Evolutionary conservation across 2,888 invertebrate species (phyloP).

Genomic region (Mamestra brassicae): DNA sequence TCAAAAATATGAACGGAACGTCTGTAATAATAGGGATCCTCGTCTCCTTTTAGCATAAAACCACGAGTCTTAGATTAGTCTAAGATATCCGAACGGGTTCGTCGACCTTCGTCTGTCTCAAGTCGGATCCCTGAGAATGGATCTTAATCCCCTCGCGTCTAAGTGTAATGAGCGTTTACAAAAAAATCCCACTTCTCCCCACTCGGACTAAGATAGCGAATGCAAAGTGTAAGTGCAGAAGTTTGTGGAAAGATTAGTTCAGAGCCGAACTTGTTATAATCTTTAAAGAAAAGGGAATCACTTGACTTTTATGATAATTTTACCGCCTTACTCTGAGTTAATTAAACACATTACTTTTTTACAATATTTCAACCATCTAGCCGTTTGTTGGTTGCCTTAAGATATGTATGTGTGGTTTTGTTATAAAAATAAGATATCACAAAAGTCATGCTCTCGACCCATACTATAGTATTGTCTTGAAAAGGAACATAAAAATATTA

Average conservation of each 20-base stretch:
- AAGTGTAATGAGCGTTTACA: constrained; percentile 66
- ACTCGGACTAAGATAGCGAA: constrained; percentile 66
- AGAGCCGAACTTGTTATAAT: constrained; percentile 31
- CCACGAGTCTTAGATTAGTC: constrained; percentile 27
- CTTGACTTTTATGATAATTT: constrained; percentile 22
- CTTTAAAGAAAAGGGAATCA: constrained; percentile 19
- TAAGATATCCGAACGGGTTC: constrained; percentile 40
- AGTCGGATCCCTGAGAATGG: constrained; percentile 32
- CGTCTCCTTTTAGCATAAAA: constrained; percentile 22
- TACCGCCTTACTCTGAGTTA: constrained; percentile 3
- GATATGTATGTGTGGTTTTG: neutral
- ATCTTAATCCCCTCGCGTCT: constrained; percentile 37
- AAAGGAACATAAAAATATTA: neutral
- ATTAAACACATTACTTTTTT: neutral
- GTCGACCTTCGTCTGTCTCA: constrained; percentile 38
- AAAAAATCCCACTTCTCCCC: constrained; percentile 66
- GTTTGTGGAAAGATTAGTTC: constrained; percentile 29
- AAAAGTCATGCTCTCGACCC: neutral
- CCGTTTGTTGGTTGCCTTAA: neutral
- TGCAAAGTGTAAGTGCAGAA: constrained; percentile 64
- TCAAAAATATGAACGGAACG: constrained; percentile 32
- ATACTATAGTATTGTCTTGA: neutral
- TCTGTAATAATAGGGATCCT: constrained; percentile 8
- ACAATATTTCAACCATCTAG: neutral
- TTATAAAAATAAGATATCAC: neutral